A percentile compares a stretch with the other conserved stretches of the same genome.
phyloP scores from a whole-genome alignment of 1,140 invertebrate species.

The Zaprionus lachaisei region DNA sequence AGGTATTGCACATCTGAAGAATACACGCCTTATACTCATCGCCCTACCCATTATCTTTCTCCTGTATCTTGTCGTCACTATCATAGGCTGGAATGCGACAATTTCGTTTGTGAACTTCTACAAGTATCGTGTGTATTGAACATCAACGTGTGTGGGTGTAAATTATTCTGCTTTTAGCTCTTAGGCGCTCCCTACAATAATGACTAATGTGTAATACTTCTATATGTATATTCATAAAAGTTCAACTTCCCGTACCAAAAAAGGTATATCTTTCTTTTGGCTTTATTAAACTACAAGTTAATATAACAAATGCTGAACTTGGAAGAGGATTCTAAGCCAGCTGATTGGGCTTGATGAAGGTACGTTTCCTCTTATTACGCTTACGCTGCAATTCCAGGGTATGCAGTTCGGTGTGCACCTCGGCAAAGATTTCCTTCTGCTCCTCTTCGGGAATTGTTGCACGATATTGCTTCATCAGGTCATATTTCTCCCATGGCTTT shows the following conservation, averaged over 20 bases:
- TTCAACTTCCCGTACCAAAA: conserved; percentile 33
- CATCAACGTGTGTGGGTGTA: conserved; percentile 47
- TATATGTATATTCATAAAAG: conserved; percentile 30
- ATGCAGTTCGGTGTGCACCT: conserved; percentile 91
- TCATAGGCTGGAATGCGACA: conserved; percentile 90
- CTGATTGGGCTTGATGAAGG: conserved; percentile 88
- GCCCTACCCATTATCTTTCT: conserved; percentile 92
- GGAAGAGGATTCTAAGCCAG: conserved; percentile 70
- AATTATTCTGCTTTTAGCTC: conserved; percentile 73
- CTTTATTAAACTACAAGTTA: conserved; percentile 58
- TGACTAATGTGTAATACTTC: conserved; percentile 65
- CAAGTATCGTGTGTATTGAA: conserved; percentile 87
- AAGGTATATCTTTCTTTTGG: conserved; percentile 2
- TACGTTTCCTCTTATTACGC: conserved; percentile 88
- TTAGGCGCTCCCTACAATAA: conserved; percentile 49
- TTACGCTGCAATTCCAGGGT: conserved; percentile 88
- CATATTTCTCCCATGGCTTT: conserved; percentile 95
- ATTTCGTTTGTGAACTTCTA: conserved; percentile 92
- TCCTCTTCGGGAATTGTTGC: conserved; percentile 94
- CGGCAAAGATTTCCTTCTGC: conserved; percentile 92
- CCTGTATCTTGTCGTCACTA: conserved; percentile 92
- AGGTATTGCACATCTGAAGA: conserved; percentile 96
- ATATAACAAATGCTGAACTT: conserved; percentile 50
- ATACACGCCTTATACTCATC: conserved; percentile 94
- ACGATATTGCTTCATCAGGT: conserved; percentile 97